Conservation (phyloP, 2,113 vertebrate genomes). For the Rallus limicola region DNA sequence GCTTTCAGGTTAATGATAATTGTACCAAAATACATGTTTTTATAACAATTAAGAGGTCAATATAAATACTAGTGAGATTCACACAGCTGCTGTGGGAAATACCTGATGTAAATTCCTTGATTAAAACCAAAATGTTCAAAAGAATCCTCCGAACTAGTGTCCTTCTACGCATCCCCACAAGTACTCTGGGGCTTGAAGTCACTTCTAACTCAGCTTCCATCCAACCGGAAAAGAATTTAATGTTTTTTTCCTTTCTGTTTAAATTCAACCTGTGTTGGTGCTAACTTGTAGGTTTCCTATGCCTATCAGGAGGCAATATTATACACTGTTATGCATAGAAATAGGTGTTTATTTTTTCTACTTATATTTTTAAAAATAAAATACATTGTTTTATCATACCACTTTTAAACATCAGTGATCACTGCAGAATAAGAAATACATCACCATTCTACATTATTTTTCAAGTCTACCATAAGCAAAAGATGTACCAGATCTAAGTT, state of each 20-base stretch:
- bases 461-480: background rate
- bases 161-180: background rate
- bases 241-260: background rate
- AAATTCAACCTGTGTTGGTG: background rate
- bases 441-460: background rate
- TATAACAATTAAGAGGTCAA: constrained; percentile 70
- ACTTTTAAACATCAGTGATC: background rate
- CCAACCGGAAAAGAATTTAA: background rate
- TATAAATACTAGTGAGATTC: constrained; percentile 64
- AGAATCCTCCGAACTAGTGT: background rate
- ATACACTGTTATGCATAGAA: background rate
- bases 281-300: background rate
- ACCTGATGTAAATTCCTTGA: background rate
- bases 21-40: constrained; percentile 73
- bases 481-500: background rate
- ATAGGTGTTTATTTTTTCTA: fast-evolving
- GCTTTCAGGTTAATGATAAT: constrained; percentile 76
- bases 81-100: constrained; percentile 33
- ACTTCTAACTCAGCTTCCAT: background rate
- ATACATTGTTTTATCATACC: background rate
- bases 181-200: background rate
- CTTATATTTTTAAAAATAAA: background rate
- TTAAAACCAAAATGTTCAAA: constrained; percentile 17
- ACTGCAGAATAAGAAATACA: background rate
- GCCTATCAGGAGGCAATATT: background rate